phyloP scores from a whole-genome alignment of 2,888 invertebrate genomes.

The Salticus scenicus region DNA sequence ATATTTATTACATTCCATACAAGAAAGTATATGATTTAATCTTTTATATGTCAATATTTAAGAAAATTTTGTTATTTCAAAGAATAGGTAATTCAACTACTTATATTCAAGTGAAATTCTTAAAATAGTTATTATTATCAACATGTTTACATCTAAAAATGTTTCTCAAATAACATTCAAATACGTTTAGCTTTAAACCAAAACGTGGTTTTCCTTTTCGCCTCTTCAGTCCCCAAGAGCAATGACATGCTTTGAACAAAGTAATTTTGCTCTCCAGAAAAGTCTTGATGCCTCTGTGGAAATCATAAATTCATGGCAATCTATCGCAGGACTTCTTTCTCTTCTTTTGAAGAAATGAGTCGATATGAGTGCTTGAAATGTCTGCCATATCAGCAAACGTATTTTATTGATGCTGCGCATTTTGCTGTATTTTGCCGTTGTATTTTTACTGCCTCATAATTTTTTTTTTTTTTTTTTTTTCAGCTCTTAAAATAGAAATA shows the following conservation, averaged over 20 bases:
- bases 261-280: neutral
- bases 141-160: too few relatives aligned
- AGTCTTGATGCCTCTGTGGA: constrained; percentile 2
- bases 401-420: neutral
- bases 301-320: constrained; percentile 17
- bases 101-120: too few relatives aligned
- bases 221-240: too few relatives aligned
- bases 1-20: neutral
- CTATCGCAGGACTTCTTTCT: neutral
- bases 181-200: too few relatives aligned
- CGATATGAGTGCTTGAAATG: neutral
- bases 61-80: too few relatives aligned
- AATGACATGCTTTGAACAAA: neutral
- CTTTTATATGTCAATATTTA: too few relatives aligned
- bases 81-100: too few relatives aligned
- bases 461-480: too few relatives aligned
- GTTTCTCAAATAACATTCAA: too few relatives aligned
- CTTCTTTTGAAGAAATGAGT: neutral
- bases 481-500: constrained; percentile 1
- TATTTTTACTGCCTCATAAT: neutral
- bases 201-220: too few relatives aligned
- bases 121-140: too few relatives aligned
- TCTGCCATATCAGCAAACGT: neutral
- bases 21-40: too few relatives aligned
- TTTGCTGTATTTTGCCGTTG: neutral